Conservation (phyloP, 2,888 invertebrate genomes). For the Lissocephala sabroskyi region DNA sequence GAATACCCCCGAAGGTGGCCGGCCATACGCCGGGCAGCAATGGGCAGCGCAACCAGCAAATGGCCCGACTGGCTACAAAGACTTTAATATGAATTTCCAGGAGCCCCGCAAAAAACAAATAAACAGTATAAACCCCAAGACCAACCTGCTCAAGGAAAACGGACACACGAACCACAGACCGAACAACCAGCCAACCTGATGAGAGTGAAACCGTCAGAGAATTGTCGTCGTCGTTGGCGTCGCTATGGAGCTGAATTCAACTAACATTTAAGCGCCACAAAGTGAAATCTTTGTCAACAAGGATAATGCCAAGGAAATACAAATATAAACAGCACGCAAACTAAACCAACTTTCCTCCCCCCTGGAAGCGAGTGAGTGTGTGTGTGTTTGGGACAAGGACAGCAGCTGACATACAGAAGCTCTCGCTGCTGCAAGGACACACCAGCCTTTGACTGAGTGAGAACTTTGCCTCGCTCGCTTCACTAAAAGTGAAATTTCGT, state of each 20-base stretch:
- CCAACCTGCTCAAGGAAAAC: slow-evolving; percentile 56
- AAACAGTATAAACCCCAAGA: too few species aligned
- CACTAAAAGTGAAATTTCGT: slow-evolving; percentile 46
- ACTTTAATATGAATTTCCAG: slow-evolving; percentile 35
- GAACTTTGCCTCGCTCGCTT: slow-evolving; percentile 20
- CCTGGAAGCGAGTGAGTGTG: slow-evolving; percentile 5
- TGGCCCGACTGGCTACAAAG: slow-evolving; percentile 13
- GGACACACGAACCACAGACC: not conserved
- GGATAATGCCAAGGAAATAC: slow-evolving; percentile 68
- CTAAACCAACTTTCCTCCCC: slow-evolving; percentile 49
- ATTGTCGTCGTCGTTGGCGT: slow-evolving; percentile 3
- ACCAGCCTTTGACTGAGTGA: slow-evolving; percentile 55
- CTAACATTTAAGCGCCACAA: slow-evolving; percentile 68
- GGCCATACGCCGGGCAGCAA: not conserved
- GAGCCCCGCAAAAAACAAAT: slow-evolving; percentile 2
- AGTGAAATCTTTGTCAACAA: slow-evolving; percentile 68
- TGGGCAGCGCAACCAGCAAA: not conserved
- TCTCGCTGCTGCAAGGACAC: slow-evolving; percentile 5
- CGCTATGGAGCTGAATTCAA: slow-evolving; percentile 51
- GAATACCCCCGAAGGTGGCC: not conserved
- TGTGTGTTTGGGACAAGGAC: slow-evolving; percentile 3
- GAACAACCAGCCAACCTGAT: not conserved
- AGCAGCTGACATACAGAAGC: slow-evolving; percentile 35
- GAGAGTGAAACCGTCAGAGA: not conserved
- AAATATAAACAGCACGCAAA: slow-evolving; percentile 66